These are phyloP conservation scores for Puffinus mauretanicus DNA, from an alignment of 2,113 vertebrate species.

Conservation along the genomic window DNA sequence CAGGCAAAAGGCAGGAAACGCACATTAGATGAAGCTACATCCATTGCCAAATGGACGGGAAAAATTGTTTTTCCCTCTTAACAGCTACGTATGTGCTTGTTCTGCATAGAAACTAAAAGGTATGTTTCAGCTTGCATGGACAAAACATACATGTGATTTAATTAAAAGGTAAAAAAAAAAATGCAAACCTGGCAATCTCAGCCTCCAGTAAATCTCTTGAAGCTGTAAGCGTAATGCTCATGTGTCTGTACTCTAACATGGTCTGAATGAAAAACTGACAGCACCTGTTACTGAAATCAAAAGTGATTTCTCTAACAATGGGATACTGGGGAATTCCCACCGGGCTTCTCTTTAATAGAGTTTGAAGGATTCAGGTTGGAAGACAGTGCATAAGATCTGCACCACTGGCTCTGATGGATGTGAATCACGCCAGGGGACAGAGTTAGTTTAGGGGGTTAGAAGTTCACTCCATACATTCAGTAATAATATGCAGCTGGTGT, in stretches of 20 bases:
- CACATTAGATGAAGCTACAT: background rate
- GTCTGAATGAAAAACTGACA: slow-evolving; percentile 47
- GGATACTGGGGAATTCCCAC: slow-evolving; percentile 29
- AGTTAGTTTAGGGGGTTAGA: slow-evolving; percentile 38
- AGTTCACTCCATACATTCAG: slow-evolving; percentile 24
- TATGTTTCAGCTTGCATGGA: background rate
- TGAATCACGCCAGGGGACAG: slow-evolving; percentile 4
- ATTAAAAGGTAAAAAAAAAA: background rate
- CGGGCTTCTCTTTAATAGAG: slow-evolving; percentile 20
- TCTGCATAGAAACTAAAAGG: background rate
- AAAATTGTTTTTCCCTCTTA: background rate
- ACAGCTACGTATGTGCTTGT: background rate
- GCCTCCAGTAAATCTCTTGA: background rate
- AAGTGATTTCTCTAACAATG: slow-evolving; percentile 41
- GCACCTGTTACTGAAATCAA: slow-evolving; percentile 43
- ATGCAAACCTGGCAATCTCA: background rate
- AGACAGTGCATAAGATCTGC: slow-evolving; percentile 14
- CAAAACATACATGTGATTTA: background rate
- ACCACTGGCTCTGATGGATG: slow-evolving; percentile 22
- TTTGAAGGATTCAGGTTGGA: slow-evolving; percentile 48
- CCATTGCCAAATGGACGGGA: accelerated
- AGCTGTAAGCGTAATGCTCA: background rate
- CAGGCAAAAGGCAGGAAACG: background rate
- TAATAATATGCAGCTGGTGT: slow-evolving; percentile 10
- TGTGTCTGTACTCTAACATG: background rate